Conservation (phyloP, 2,888 invertebrate species). For the Drosophila lutescens region DNA sequence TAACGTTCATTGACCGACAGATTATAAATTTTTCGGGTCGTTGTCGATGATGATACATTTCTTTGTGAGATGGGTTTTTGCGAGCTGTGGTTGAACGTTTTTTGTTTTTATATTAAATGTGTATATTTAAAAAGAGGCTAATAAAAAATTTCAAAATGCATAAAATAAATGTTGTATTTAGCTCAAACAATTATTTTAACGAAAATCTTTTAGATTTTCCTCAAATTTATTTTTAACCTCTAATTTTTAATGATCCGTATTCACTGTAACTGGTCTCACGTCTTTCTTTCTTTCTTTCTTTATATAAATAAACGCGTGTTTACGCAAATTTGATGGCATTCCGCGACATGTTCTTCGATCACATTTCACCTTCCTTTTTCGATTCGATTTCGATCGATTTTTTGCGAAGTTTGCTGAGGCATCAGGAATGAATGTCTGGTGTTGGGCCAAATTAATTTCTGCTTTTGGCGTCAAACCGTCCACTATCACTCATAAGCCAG, state of each 20-base stretch:
- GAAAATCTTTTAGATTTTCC: too few species aligned
- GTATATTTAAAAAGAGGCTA: neutral
- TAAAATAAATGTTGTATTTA: too few species aligned
- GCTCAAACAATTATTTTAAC: too few species aligned
- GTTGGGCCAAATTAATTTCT: constrained; percentile 37
- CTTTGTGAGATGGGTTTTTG: constrained; percentile 5
- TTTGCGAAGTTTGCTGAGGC: constrained; percentile 34
- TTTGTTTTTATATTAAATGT: neutral
- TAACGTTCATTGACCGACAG: constrained; percentile 65
- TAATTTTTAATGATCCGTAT: neutral
- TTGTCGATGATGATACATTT: constrained; percentile 54
- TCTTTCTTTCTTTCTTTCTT: constrained; percentile 22
- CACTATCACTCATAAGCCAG: constrained; percentile 48
- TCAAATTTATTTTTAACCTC: neutral
- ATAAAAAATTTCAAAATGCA: too few species aligned
- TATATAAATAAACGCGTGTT: constrained; percentile 37
- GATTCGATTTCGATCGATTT: constrained; percentile 45
- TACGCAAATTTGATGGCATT: constrained; percentile 35
- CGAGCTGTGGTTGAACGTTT: constrained; percentile 1
- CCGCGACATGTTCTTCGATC: constrained; percentile 44
- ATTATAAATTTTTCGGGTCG: constrained; percentile 35
- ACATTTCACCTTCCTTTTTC: constrained; percentile 51
- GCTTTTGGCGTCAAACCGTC: constrained; percentile 65
- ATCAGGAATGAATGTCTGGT: constrained; percentile 25
- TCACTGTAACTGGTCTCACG: constrained; percentile 58